A percentile compares a stretch with the other conserved stretches of the same genome.
phyloP scores from a whole-genome alignment of 1,140 invertebrate genomes.

The Monochamus saltuarius region DNA sequence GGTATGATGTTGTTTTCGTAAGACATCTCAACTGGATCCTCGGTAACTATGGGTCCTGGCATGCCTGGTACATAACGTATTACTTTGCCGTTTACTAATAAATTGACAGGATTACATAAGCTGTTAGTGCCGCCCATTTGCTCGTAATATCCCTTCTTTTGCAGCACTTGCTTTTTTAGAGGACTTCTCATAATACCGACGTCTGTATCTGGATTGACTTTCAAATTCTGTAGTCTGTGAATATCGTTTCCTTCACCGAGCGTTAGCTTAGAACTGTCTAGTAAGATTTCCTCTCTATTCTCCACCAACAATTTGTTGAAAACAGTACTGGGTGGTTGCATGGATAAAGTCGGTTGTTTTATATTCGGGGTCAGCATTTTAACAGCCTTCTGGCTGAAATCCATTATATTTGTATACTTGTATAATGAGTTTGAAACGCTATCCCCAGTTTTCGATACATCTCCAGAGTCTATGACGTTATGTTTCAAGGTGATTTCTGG shows the following conservation, averaged over 20 bases:
- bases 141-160: constrained; percentile 1
- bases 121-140: constrained; percentile 33
- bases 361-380: constrained; percentile 49
- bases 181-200: background rate
- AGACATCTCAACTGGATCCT: constrained; percentile 32
- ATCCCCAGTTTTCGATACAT: constrained; percentile 10
- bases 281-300: too few relatives aligned
- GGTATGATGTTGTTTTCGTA: constrained; percentile 28
- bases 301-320: background rate
- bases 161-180: too few relatives aligned
- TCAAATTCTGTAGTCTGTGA: too few relatives aligned
- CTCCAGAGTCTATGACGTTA: background rate
- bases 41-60: constrained; percentile 65
- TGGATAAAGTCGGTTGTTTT: constrained; percentile 44
- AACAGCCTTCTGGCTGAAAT: constrained; percentile 50
- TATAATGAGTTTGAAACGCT: constrained; percentile 24
- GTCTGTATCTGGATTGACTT: background rate
- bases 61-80: constrained; percentile 71
- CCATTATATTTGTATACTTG: constrained; percentile 47
- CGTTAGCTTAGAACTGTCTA: too few relatives aligned
- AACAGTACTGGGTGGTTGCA: constrained; percentile 16
- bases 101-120: constrained; percentile 67
- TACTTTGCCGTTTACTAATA: constrained; percentile 65
- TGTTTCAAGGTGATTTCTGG: background rate
- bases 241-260: too few relatives aligned